phyloP scores from a whole-genome alignment of 2,797 vertebrate genomes.

The Fundulus diaphanus region DNA sequence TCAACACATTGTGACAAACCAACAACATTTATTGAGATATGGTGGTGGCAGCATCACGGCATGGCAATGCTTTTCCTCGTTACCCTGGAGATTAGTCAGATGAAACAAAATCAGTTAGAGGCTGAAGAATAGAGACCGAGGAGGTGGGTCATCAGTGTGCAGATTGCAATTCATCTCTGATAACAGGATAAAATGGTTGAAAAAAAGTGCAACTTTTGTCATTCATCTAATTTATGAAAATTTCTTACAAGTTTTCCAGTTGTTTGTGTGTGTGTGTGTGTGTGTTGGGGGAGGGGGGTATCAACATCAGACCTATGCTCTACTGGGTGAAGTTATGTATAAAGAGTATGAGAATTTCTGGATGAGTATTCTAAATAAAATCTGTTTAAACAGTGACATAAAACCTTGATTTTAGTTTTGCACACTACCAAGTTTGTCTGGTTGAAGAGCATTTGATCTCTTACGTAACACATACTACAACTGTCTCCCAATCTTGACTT shows the following conservation, averaged over 20 bases:
- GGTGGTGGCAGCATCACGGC: not conserved
- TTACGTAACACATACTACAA: not conserved
- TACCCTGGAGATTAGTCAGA: too few species aligned
- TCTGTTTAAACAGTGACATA: not conserved
- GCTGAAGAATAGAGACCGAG: not conserved
- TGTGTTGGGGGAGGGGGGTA: not conserved
- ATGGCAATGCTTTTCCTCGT: not conserved
- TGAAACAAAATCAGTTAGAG: not conserved
- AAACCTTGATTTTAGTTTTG: not conserved
- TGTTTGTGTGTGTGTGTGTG: too few species aligned
- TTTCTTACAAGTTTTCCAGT: too few species aligned
- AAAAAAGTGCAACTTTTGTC: not conserved
- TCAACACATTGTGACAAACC: not conserved
- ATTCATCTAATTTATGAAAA: too few species aligned
- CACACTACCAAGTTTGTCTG: not conserved
- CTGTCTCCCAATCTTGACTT: too few species aligned
- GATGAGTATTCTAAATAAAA: not conserved
- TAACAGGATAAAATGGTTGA: not conserved
- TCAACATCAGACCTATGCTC: not conserved
- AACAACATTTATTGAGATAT: not conserved
- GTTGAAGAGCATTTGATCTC: not conserved
- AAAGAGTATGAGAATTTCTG: not conserved
- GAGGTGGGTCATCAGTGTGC: not conserved
- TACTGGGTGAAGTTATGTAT: not conserved
- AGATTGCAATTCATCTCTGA: not conserved